Conservation (phyloP, 92 coral and sea anemone genomes). For the Phenganax stokvisi region DNA sequence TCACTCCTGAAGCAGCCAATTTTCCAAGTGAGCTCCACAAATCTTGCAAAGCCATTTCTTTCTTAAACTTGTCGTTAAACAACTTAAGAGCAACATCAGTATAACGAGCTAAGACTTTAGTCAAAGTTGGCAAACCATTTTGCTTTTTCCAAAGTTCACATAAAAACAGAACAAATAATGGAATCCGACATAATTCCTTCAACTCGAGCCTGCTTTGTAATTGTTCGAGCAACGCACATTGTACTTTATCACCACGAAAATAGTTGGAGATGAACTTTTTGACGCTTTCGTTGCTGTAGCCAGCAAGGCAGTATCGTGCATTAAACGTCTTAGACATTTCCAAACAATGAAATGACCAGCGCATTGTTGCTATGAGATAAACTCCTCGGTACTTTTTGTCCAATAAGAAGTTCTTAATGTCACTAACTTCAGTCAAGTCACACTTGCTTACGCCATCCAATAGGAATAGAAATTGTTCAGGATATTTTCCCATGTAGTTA, state of each 20-base stretch:
- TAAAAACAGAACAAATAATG: neutral
- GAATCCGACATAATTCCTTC: constrained; percentile 11
- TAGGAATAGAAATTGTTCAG: constrained; percentile 1
- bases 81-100: neutral
- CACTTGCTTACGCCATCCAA: constrained; percentile 30
- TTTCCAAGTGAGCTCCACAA: neutral
- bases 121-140: neutral
- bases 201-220: neutral
- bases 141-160: constrained; percentile 9
- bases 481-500: constrained; percentile 14
- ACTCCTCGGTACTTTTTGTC: neutral
- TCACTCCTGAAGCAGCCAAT: constrained; percentile 5
- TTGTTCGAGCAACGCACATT: neutral
- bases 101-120: neutral
- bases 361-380: constrained; percentile 15
- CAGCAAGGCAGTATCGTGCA: constrained; percentile 1
- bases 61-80: neutral
- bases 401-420: neutral
- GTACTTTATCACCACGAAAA: neutral
- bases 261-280: neutral
- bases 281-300: constrained; percentile 7
- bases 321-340: neutral
- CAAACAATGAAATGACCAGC: neutral
- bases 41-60: neutral
- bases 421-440: neutral